A percentile compares a stretch with the other conserved stretches of the same genome.
These are phyloP conservation scores for Linhomoeus sp. DNA, from an alignment of 2,888 invertebrate genomes.

Conservation along the genomic window DNA sequence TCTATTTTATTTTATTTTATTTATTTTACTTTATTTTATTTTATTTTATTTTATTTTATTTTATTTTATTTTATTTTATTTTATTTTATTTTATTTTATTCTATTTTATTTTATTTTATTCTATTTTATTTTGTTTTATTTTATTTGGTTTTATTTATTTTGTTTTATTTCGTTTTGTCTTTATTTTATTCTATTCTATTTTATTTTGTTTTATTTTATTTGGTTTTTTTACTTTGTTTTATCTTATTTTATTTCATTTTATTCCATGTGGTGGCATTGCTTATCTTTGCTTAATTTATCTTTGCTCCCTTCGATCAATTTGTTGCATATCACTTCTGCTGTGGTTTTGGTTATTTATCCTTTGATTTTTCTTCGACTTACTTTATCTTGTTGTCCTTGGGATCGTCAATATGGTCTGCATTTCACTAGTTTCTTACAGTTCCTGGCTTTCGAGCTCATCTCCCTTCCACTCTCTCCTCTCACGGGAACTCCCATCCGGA, in stretches of 20 bases:
- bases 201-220: background rate
- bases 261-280: background rate
- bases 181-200: background rate
- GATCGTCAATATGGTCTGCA: too few relatives aligned
- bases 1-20: background rate
- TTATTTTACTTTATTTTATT: background rate
- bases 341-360: background rate
- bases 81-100: background rate
- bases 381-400: background rate
- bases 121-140: background rate
- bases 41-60: background rate
- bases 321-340: background rate
- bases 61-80: background rate
- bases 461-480: too few relatives aligned
- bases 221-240: background rate
- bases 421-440: too few relatives aligned
- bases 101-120: background rate
- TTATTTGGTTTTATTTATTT: background rate
- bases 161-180: background rate
- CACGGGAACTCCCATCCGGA: too few relatives aligned
- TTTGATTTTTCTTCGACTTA: background rate
- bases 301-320: background rate
- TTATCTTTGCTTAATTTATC: background rate
- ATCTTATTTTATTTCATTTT: background rate
- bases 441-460: too few relatives aligned